A percentile compares a stretch with the other conserved stretches of the same genome.
Evolutionary conservation across 2,113 vertebrate species (phyloP).

Genomic region (Heterocephalus glaber): DNA sequence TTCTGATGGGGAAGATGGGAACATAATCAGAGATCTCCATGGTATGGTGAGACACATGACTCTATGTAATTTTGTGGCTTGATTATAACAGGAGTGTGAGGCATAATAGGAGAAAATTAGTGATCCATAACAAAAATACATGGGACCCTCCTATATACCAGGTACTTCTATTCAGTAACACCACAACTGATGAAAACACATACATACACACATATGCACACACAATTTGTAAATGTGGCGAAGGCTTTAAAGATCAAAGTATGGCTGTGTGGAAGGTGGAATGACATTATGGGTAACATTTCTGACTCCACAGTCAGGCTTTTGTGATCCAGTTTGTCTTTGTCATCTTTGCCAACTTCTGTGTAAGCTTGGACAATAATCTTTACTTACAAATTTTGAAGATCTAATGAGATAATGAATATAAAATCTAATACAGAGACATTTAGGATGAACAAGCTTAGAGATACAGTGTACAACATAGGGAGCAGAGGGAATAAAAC

Average conservation of each 20-base stretch:
- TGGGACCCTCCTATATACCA: rapidly evolving
- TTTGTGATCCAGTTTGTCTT: neutral
- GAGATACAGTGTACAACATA: too few species aligned
- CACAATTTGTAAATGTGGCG: neutral
- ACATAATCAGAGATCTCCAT: neutral
- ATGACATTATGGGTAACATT: neutral
- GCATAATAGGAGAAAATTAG: neutral
- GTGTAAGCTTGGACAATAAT: neutral
- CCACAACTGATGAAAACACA: neutral
- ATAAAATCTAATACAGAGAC: neutral
- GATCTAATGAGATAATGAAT: neutral
- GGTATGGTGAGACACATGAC: neutral
- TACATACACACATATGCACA: neutral
- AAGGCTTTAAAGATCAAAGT: neutral
- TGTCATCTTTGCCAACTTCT: neutral
- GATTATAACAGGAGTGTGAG: neutral
- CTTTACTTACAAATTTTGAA: neutral
- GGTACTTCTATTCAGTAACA: neutral
- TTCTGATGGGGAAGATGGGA: neutral
- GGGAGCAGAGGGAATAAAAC: neutral
- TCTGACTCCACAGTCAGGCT: neutral
- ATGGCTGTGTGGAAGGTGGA: neutral
- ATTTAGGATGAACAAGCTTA: neutral
- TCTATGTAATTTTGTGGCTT: neutral
- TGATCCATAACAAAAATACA: neutral